phyloP scores from a whole-genome alignment of 2,888 invertebrate genomes.

The Mythimna pallens region DNA sequence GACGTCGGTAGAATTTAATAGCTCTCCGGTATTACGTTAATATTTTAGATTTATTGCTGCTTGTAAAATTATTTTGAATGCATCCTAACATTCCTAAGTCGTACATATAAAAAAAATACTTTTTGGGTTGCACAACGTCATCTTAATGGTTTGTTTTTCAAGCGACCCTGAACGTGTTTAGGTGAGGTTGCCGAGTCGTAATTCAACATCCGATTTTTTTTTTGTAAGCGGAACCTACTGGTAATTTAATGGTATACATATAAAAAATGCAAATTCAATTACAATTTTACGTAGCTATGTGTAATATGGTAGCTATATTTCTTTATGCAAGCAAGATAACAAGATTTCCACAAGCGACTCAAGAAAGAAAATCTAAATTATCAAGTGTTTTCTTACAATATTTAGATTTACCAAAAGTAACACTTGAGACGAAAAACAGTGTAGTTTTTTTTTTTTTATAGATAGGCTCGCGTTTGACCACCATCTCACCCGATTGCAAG shows the following conservation, averaged over 20 bases:
- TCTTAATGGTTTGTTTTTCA: conserved; percentile 44
- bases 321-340: conserved; percentile 1
- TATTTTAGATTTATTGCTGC: conserved; percentile 20
- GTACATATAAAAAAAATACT: not conserved
- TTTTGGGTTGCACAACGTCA: conserved; percentile 8
- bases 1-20: conserved; percentile 51
- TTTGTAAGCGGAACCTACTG: conserved; percentile 18
- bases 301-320: not conserved
- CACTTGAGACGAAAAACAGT: conserved; percentile 9
- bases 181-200: conserved; percentile 22
- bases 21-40: conserved; percentile 26
- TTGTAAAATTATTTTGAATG: conserved; percentile 4
- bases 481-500: no score
- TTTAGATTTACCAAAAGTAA: conserved; percentile 17
- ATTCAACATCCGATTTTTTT: conserved; percentile 33
- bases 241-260: no score
- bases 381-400: conserved; percentile 7
- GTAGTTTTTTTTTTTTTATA: no score
- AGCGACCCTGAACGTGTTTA: conserved; percentile 35
- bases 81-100: not conserved
- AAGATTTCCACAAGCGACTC: not conserved
- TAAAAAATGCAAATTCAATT: conserved; percentile 29
- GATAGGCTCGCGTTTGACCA: no score
- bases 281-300: not conserved
- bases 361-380: not conserved